Conservation (phyloP, 2,113 vertebrate genomes). For the Pelvicachromis taeniatus region DNA sequence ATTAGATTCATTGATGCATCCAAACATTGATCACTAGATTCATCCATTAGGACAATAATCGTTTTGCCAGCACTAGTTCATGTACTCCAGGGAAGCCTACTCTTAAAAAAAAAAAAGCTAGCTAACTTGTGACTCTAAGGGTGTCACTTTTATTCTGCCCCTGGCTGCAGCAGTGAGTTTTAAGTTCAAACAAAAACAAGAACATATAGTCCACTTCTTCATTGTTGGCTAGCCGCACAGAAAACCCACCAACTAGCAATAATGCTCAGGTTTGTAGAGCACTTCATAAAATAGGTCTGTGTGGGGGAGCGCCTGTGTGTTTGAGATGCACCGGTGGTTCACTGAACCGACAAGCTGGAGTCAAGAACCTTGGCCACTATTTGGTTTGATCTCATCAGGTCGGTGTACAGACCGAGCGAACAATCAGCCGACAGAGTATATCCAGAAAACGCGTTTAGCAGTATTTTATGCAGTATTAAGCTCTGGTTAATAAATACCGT, state of each 20-base stretch:
- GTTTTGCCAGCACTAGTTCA: no score
- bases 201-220: background rate
- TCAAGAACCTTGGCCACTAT: background rate
- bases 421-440: background rate
- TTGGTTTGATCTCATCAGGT: background rate
- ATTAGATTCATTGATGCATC: no score
- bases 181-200: background rate
- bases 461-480: no score
- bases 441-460: background rate
- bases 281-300: background rate
- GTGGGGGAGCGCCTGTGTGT: background rate
- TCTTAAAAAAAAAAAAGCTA: background rate
- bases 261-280: background rate
- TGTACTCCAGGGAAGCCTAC: no score
- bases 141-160: background rate
- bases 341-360: background rate
- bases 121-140: background rate
- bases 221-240: background rate
- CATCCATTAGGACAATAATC: no score
- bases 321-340: background rate
- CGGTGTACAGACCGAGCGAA: background rate
- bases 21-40: no score
- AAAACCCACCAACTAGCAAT: background rate
- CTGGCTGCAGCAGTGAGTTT: background rate
- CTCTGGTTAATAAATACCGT: background rate